Conservation (phyloP, 2,797 vertebrate species). For the Trematomus bernacchii region DNA sequence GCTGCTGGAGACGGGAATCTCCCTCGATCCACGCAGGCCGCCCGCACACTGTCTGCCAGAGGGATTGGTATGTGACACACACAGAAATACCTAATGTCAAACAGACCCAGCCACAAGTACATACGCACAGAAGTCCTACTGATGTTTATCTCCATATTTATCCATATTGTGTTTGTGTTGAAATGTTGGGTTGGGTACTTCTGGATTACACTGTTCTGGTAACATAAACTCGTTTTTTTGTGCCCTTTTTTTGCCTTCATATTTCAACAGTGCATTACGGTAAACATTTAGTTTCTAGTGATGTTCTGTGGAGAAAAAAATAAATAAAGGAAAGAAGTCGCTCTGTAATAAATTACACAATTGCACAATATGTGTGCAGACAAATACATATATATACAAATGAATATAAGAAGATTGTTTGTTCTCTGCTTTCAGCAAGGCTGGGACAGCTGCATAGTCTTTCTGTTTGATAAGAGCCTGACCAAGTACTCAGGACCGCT, state of each 20-base stretch:
- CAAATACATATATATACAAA: not conserved
- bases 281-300: not conserved
- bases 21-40: slow-evolving; percentile 94
- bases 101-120: slow-evolving; percentile 20
- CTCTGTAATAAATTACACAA: not conserved
- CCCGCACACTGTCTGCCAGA: slow-evolving; percentile 96
- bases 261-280: slow-evolving; percentile 11
- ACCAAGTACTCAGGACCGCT: slow-evolving; percentile 95
- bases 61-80: slow-evolving; percentile 87
- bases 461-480: slow-evolving; percentile 97
- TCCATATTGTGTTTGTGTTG: not conserved
- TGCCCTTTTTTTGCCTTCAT: not conserved
- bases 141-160: not conserved
- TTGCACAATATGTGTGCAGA: not conserved
- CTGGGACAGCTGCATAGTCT: slow-evolving; percentile 97
- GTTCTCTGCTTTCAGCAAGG: slow-evolving; percentile 86
- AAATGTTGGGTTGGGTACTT: not conserved
- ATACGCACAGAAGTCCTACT: not conserved
- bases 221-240: not conserved
- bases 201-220: not conserved
- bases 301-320: not conserved
- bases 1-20: slow-evolving; percentile 94
- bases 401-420: not conserved
- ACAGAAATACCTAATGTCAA: slow-evolving; percentile 15
- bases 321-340: not conserved